Percentiles rank a stretch among this genome's conserved stretches.
These are phyloP conservation scores for Drosophila repletoides DNA, from an alignment of 1,140 invertebrate species.

Conservation along the genomic window DNA sequence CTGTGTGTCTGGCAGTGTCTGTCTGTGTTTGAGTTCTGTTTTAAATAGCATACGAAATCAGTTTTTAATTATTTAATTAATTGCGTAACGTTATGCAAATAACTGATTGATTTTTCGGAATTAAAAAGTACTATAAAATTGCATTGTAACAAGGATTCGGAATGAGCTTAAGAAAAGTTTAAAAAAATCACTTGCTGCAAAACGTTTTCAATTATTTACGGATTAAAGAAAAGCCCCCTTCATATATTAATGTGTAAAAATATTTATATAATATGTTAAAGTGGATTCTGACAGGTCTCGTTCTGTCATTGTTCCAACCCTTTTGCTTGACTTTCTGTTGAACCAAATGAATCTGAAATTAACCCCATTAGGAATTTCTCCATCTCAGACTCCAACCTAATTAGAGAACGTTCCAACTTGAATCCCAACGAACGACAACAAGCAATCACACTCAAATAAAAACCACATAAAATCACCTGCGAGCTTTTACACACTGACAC, in stretches of 20 bases:
- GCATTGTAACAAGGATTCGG: not conserved
- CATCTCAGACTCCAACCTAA: too few species aligned
- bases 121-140: not conserved
- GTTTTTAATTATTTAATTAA: conserved; percentile 67
- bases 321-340: conserved; percentile 10
- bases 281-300: too few species aligned
- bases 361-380: conserved; percentile 21
- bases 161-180: not conserved
- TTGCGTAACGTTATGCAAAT: conserved; percentile 61
- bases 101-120: conserved; percentile 12
- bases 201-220: conserved; percentile 8
- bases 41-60: conserved; percentile 45
- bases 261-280: not conserved
- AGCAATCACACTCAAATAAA: conserved; percentile 6
- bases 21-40: conserved; percentile 23
- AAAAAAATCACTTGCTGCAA: not conserved
- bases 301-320: not conserved
- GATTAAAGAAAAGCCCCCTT: conserved; percentile 2
- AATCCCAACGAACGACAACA: not conserved
- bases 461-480: conserved; percentile 55
- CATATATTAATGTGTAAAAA: not conserved
- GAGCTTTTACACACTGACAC: conserved; percentile 34
- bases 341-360: conserved; percentile 42
- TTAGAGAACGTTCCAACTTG: conserved; percentile 20
- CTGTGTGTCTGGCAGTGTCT: conserved; percentile 26